phyloP scores from a whole-genome alignment of 1,140 invertebrate species.

The Cataglyphis hispanica region DNA sequence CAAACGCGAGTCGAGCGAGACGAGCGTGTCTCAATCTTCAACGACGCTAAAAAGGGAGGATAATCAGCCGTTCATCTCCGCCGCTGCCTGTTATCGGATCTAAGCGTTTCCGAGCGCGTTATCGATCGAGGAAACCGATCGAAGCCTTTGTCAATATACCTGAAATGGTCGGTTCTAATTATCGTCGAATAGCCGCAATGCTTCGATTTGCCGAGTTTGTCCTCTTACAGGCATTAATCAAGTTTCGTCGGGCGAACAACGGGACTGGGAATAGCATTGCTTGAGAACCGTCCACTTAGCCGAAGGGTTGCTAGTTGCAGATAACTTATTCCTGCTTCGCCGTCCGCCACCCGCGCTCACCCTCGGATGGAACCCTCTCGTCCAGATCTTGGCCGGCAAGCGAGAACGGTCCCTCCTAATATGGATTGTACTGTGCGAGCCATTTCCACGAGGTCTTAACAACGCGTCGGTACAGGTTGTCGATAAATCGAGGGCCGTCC shows the following conservation, averaged over 20 bases:
- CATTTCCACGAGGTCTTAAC: conserved; percentile 78
- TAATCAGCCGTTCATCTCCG: conserved; percentile 34
- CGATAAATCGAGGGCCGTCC: conserved; percentile 84
- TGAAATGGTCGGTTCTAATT: conserved; percentile 60
- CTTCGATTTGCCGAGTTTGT: conserved; percentile 56
- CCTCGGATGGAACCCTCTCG: conserved; percentile 73
- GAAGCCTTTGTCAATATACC: conserved; percentile 54
- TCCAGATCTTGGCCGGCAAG: conserved; percentile 76
- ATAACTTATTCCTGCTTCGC: conserved; percentile 84
- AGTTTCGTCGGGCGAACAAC: conserved; percentile 66
- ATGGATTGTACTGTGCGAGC: conserved; percentile 80
- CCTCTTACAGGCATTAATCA: conserved; percentile 63
- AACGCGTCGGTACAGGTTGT: conserved; percentile 83
- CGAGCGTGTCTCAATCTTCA: conserved; percentile 39
- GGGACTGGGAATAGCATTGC: conserved; percentile 71
- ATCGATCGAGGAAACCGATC: conserved; percentile 43
- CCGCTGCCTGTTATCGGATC: conserved; percentile 19
- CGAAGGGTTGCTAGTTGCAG: conserved; percentile 85
- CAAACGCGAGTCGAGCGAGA: conserved; percentile 23
- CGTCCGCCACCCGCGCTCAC: conserved; percentile 69
- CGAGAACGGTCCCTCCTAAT: conserved; percentile 77
- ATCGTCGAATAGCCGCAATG: conserved; percentile 58
- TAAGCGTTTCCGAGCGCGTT: conserved; percentile 1
- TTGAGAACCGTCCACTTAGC: conserved; percentile 83
- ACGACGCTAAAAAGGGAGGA: conserved; percentile 25